Conservation (phyloP, 2,888 invertebrate genomes). For the Pollenia amentaria region DNA sequence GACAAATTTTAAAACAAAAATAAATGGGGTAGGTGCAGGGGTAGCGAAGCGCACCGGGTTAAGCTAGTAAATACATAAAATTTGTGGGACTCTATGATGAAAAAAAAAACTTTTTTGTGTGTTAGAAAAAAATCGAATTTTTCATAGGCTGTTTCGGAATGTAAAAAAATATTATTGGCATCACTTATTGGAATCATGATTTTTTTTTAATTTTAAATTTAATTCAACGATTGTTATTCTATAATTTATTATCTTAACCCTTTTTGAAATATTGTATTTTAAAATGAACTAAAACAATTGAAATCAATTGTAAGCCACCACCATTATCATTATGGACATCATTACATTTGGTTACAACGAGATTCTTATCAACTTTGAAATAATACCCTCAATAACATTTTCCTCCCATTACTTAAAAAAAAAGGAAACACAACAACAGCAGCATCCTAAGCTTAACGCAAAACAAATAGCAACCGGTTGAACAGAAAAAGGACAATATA, state of each 20-base stretch:
- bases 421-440: conserved; percentile 8
- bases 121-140: too few species aligned
- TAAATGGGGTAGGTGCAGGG: too few species aligned
- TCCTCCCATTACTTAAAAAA: background rate
- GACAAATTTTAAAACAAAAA: too few species aligned
- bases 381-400: conserved; percentile 63
- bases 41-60: too few species aligned
- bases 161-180: too few species aligned
- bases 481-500: conserved; percentile 42
- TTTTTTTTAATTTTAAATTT: conserved; percentile 9
- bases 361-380: conserved; percentile 45
- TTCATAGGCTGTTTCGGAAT: too few species aligned
- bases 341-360: conserved; percentile 64
- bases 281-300: conserved; percentile 52
- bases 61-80: too few species aligned
- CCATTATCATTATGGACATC: conserved; percentile 39
- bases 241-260: conserved; percentile 59
- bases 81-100: too few species aligned
- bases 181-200: too few species aligned
- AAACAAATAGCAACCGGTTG: conserved; percentile 71
- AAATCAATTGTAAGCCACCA: conserved; percentile 73
- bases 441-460: conserved; percentile 48
- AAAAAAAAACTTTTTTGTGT: too few species aligned
- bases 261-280: conserved; percentile 15
- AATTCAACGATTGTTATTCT: conserved; percentile 39